Base-by-base conservation (phyloP, 2,113 vertebrate species). In the Lagopus leucura region DNA sequence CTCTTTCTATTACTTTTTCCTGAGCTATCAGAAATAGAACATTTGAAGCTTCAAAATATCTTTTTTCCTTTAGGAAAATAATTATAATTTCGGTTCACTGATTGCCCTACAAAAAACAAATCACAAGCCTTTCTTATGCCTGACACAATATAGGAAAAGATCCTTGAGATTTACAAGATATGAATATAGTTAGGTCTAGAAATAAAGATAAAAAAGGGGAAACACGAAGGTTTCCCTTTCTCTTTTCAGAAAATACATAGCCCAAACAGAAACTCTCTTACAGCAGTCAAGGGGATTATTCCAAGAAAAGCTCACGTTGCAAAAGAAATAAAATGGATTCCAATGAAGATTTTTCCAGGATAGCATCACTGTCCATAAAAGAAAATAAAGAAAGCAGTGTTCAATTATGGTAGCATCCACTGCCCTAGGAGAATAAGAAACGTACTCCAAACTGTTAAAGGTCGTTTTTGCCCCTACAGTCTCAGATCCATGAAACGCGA, bases 271-370 rank as follows among this genome's bases (percentile, higher is more conserved):
- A 82, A 85, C 38, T 10, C 38, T 84, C 73, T 32, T 74, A 17
- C 4, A 64, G 69, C 6, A 63, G 80, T 54, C 21, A 82, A 80
- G 45, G 52, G 38, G 90, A 67, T 76, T 71, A 67, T 52, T 86
- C 42, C 78, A 84, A 76, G 54, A 75, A 90, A 81, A 76, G 24
- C 1, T 64, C 5, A 0, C 4, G 13, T 84, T 94, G 48, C 18
- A 52, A 61, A 79, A 83, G 22, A 88, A 91, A 60, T 64, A 88
- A 86, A 94, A 76, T 30, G 18, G 64, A 83, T 64, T 90, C 72
- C 42, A 76, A 22, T 5, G 3, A 70, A 36, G 4, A 0, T 50
- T 63, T 34, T 86, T 47, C 24, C 71, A 60, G 16, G 43, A 82
- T 47, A 64, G 43, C 40, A 66, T n/a, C 67, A 42, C 30, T 40